Percentiles rank a stretch among this genome's conserved stretches.
Conservation (phyloP, 2,797 vertebrate species). For the Microcaecilia unicolor region DNA sequence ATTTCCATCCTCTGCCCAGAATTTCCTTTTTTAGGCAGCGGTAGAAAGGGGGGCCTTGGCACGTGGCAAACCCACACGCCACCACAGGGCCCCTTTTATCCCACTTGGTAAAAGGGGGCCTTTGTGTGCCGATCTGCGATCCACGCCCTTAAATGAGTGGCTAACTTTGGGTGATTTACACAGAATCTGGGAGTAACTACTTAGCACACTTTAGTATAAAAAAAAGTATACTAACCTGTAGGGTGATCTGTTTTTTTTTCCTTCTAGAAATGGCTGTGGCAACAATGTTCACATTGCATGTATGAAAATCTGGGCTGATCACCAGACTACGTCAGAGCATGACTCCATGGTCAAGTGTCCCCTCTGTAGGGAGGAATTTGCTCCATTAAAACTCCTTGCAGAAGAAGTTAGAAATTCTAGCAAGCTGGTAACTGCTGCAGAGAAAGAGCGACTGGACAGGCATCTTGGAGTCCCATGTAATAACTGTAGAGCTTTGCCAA, state of each 20-base stretch:
- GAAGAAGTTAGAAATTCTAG: constrained; percentile 51
- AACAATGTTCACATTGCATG: constrained; percentile 63
- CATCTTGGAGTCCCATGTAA: constrained; percentile 59
- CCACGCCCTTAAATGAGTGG: too few species aligned
- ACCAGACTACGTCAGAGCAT: constrained; percentile 29
- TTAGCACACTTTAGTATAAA: too few species aligned
- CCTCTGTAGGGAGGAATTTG: constrained; percentile 51
- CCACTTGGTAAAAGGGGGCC: too few species aligned
- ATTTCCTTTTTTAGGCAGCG: too few species aligned
- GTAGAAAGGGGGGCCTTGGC: too few species aligned
- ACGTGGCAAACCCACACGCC: too few species aligned
- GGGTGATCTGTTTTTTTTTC: not conserved
- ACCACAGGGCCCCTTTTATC: too few species aligned
- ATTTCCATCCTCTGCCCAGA: too few species aligned
- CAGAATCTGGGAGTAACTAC: too few species aligned
- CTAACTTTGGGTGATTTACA: too few species aligned
- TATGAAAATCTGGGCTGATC: constrained; percentile 52
- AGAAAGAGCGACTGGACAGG: constrained; percentile 44
- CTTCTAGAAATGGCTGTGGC: constrained; percentile 53
- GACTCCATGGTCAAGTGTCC: constrained; percentile 47
- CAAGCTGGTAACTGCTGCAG: constrained; percentile 37
- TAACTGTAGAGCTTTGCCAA: constrained; percentile 42
- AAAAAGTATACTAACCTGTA: not conserved
- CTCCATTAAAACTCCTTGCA: constrained; percentile 37
- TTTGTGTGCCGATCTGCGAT: too few species aligned